A percentile compares a stretch with the other conserved stretches of the same genome.
Evolutionary conservation across 1,140 invertebrate genomes (phyloP).

Genomic region (Belonocnema kinseyi): DNA sequence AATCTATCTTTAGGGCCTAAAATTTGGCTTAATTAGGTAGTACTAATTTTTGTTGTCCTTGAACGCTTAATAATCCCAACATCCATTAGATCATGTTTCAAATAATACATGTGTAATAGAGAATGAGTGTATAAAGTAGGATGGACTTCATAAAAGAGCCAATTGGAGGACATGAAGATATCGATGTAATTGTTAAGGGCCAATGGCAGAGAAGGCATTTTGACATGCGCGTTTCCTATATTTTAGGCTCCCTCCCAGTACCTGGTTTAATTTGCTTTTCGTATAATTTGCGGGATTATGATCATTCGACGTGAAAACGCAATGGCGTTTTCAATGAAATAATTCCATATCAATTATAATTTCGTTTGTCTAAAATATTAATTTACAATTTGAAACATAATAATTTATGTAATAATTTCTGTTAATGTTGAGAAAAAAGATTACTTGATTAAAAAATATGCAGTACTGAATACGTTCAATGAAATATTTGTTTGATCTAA

Average conservation of each 20-base stretch:
- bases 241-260: slow-evolving; percentile 17
- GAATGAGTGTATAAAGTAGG: not conserved
- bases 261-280: not conserved
- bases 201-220: not conserved
- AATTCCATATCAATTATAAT: not conserved
- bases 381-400: not conserved
- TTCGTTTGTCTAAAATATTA: not conserved
- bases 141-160: not conserved
- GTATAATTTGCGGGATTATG: slow-evolving; percentile 13
- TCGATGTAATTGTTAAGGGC: slow-evolving; percentile 18
- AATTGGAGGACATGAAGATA: not conserved
- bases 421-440: too few species aligned
- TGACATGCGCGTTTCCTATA: slow-evolving; percentile 11
- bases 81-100: too few species aligned
- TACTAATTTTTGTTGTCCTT: too few species aligned
- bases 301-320: slow-evolving; percentile 26
- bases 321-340: slow-evolving; percentile 10
- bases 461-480: too few species aligned
- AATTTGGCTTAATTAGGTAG: too few species aligned
- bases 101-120: not conserved
- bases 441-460: too few species aligned
- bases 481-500: too few species aligned
- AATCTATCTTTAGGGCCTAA: too few species aligned
- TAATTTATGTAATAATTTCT: too few species aligned
- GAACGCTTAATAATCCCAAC: too few species aligned